These are phyloP conservation scores for Bradypodion ventrale DNA, from an alignment of 2,797 vertebrate genomes.

Conservation along the genomic window DNA sequence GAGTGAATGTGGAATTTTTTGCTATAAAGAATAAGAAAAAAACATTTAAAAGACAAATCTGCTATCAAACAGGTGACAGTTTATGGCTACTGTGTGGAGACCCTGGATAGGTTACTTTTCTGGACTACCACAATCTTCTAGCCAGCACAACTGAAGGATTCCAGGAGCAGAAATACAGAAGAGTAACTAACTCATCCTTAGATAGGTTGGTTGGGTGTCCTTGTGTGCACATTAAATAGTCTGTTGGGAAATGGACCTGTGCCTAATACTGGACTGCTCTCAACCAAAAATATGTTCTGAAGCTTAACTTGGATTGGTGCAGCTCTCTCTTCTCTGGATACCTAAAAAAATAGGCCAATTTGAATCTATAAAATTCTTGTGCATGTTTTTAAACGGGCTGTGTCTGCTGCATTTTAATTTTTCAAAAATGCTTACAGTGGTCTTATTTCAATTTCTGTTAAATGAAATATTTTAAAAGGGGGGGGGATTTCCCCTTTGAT, in stretches of 20 bases:
- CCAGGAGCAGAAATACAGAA: too few relatives aligned
- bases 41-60: too few relatives aligned
- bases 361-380: background rate
- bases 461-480: background rate
- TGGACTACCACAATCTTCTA: background rate
- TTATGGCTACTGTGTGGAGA: too few relatives aligned
- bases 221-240: background rate
- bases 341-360: background rate
- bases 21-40: too few relatives aligned
- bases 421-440: background rate
- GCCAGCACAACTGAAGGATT: background rate
- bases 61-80: too few relatives aligned
- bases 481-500: background rate
- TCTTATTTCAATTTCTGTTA: background rate
- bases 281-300: background rate
- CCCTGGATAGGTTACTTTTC: too few relatives aligned
- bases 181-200: too few relatives aligned
- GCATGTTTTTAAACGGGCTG: background rate
- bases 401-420: background rate
- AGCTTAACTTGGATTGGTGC: background rate
- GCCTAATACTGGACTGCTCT: background rate
- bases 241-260: background rate
- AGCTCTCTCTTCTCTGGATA: background rate
- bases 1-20: too few relatives aligned
- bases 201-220: too few relatives aligned